Conservation (phyloP, 2,113 vertebrate species). For the Aspidoscelis tigris region DNA sequence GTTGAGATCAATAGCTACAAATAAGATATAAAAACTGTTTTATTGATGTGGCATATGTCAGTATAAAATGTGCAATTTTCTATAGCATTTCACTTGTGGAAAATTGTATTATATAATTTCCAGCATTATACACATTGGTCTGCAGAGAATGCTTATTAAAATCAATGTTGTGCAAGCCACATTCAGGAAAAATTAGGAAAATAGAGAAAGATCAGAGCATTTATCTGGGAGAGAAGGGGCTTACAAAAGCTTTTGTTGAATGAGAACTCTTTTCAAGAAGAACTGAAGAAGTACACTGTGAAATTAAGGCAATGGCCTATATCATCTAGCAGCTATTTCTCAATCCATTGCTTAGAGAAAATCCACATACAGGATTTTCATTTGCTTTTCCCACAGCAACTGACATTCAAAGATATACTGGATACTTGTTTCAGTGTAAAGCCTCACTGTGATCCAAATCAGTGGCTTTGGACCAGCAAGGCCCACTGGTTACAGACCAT, state of each 20-base stretch:
- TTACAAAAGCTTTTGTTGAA: conserved; percentile 40
- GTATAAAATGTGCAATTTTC: conserved; percentile 79
- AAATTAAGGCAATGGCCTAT: neutral
- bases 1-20: conserved; percentile 83
- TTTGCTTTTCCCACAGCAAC: neutral
- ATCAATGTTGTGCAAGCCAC: conserved; percentile 77
- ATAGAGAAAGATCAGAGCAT: conserved; percentile 57
- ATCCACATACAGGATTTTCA: neutral
- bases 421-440: neutral
- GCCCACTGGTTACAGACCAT: too few species aligned
- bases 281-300: neutral
- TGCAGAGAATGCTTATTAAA: conserved; percentile 80
- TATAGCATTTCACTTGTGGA: conserved; percentile 72
- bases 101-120: conserved; percentile 79
- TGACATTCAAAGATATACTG: neutral
- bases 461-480: too few species aligned
- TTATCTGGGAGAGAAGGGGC: conserved; percentile 34
- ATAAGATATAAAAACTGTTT: conserved; percentile 85
- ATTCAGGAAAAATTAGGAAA: conserved; percentile 68
- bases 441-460: neutral
- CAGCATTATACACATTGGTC: conserved; percentile 77
- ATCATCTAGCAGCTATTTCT: neutral
- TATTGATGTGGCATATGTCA: conserved; percentile 80
- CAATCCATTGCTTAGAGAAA: neutral
- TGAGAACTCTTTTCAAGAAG: conserved; percentile 47